These are phyloP conservation scores for Leptodactylus fuscus DNA, from an alignment of 2,113 vertebrate species.

Conservation along the genomic window DNA sequence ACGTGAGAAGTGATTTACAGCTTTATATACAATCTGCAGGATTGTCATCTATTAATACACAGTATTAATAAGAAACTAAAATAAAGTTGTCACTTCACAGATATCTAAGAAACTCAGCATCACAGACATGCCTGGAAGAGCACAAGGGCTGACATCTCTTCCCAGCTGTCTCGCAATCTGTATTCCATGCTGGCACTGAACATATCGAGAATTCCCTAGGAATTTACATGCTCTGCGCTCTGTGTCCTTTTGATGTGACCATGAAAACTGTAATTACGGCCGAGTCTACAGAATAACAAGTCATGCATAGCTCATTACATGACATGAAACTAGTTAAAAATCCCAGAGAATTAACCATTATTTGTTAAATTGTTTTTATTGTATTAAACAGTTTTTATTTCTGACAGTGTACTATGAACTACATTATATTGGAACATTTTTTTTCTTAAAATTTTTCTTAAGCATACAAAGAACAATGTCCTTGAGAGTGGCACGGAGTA, in stretches of 20 bases:
- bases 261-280: neutral
- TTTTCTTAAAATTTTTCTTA: no score
- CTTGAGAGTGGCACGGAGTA: no score
- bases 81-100: no score
- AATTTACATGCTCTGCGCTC: neutral
- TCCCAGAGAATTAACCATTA: no score
- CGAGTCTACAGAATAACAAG: neutral
- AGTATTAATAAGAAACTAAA: neutral
- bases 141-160: constrained; percentile 8
- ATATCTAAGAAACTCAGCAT: neutral
- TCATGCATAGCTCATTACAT: no score
- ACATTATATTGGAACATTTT: no score
- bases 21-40: neutral
- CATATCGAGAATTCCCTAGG: constrained; percentile 16
- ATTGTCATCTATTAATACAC: neutral
- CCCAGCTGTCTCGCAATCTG: constrained; percentile 37
- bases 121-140: neutral
- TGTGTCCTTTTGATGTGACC: neutral
- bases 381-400: no score
- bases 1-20: neutral
- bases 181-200: constrained; percentile 6
- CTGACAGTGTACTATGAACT: no score
- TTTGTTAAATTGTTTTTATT: no score
- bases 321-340: neutral
- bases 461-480: no score